These are phyloP conservation scores for Salvelinus namaycush DNA, from an alignment of 2,113 vertebrate genomes.

Conservation along the genomic window DNA sequence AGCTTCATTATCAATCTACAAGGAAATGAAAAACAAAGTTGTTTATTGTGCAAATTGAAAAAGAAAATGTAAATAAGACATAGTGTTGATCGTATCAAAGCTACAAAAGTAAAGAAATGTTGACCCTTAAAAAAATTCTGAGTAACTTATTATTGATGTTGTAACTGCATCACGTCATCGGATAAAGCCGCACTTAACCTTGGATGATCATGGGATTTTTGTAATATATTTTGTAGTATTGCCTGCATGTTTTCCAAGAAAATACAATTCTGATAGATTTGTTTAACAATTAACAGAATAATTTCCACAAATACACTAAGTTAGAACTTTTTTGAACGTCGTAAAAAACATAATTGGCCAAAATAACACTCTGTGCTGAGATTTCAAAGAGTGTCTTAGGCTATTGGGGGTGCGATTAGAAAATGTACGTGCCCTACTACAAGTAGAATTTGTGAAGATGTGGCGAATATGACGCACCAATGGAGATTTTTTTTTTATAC, in stretches of 20 bases:
- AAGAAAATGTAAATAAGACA: slow-evolving; percentile 36
- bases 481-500: neutral
- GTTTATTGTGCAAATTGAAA: slow-evolving; percentile 63
- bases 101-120: slow-evolving; percentile 39
- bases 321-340: slow-evolving; percentile 1
- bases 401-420: neutral
- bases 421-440: neutral
- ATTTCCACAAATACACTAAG: neutral
- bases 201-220: neutral
- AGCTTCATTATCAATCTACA: slow-evolving; percentile 3
- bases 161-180: slow-evolving; percentile 1
- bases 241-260: slow-evolving; percentile 24
- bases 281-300: slow-evolving; percentile 13
- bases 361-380: no score
- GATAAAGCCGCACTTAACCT: neutral
- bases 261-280: slow-evolving; percentile 1
- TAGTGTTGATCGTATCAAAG: slow-evolving; percentile 49
- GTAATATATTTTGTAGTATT: slow-evolving; percentile 21
- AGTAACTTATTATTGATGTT: neutral
- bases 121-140: slow-evolving; percentile 27
- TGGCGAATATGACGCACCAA: neutral
- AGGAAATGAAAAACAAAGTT: slow-evolving; percentile 21
- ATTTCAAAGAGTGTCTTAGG: neutral
- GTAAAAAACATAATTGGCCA: neutral
- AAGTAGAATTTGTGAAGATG: neutral